Conservation (phyloP, 2,113 vertebrate genomes). For the Nerophis lumbriciformis region DNA sequence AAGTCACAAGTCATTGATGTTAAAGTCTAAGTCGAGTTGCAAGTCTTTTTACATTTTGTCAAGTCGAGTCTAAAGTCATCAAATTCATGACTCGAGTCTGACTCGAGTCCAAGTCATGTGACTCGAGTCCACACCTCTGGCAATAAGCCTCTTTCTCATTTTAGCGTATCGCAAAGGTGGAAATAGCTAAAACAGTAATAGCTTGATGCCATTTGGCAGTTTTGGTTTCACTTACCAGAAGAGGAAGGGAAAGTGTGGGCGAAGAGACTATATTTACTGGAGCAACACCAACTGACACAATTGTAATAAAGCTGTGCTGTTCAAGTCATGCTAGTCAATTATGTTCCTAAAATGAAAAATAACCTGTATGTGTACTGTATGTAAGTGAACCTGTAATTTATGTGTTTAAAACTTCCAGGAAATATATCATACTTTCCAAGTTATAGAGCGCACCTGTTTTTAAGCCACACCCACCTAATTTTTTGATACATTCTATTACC, state of each 20-base stretch:
- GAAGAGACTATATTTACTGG: not conserved
- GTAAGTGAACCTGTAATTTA: not conserved
- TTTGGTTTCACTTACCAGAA: not conserved
- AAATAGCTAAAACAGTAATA: not conserved
- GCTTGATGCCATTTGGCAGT: not conserved
- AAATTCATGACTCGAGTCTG: no score
- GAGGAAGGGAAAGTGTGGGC: not conserved
- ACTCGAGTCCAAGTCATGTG: no score
- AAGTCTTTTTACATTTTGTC: no score
- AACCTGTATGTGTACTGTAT: not conserved
- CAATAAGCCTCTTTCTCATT: not conserved
- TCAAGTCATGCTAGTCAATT: not conserved
- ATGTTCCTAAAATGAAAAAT: constrained; percentile 16
- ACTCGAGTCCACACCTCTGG: no score
- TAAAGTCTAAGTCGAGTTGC: no score
- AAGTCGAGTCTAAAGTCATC: no score
- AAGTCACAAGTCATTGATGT: no score
- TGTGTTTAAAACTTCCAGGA: not conserved
- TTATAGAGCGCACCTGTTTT: no score
- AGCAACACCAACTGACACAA: not conserved
- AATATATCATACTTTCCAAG: no score
- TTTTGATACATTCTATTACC: not conserved
- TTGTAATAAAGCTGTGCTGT: constrained; percentile 16
- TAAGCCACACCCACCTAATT: no score
- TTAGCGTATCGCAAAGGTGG: not conserved